These are phyloP conservation scores for Tortricodes alternella DNA, from an alignment of 2,888 invertebrate species.

Conservation along the genomic window DNA sequence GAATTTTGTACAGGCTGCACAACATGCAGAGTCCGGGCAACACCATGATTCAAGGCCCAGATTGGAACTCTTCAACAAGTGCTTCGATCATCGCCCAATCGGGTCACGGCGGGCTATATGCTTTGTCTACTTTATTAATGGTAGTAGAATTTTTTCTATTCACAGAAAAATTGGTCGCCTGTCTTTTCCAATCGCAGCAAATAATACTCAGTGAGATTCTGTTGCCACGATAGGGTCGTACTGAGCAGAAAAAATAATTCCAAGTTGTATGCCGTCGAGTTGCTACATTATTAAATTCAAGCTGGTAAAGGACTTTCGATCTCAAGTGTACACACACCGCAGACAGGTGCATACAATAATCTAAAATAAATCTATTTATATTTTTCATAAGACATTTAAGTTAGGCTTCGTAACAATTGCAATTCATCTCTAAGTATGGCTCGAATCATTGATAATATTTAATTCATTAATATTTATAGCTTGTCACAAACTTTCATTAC, in stretches of 20 bases:
- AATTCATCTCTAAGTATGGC: conserved; percentile 59
- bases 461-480: conserved; percentile 41
- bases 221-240: not conserved
- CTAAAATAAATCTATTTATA: conserved; percentile 42
- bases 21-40: too few relatives aligned
- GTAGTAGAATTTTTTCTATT: too few relatives aligned
- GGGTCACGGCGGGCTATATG: too few relatives aligned
- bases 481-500: conserved; percentile 44
- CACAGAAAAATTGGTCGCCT: not conserved
- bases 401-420: conserved; percentile 68
- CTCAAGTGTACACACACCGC: conserved; percentile 48
- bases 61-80: too few relatives aligned
- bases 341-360: conserved; percentile 59
- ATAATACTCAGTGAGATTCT: not conserved
- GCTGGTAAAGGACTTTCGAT: conserved; percentile 28
- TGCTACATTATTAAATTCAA: not conserved
- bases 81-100: too few relatives aligned
- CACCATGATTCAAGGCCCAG: too few relatives aligned
- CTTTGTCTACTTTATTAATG: too few relatives aligned
- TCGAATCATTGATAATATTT: conserved; percentile 65
- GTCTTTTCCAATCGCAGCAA: not conserved
- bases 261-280: too few relatives aligned
- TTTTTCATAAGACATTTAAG: conserved; percentile 77
- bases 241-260: too few relatives aligned
- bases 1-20: too few relatives aligned